phyloP scores from a whole-genome alignment of 2,888 invertebrate species.

The Mesopsocus fuscifrons region DNA sequence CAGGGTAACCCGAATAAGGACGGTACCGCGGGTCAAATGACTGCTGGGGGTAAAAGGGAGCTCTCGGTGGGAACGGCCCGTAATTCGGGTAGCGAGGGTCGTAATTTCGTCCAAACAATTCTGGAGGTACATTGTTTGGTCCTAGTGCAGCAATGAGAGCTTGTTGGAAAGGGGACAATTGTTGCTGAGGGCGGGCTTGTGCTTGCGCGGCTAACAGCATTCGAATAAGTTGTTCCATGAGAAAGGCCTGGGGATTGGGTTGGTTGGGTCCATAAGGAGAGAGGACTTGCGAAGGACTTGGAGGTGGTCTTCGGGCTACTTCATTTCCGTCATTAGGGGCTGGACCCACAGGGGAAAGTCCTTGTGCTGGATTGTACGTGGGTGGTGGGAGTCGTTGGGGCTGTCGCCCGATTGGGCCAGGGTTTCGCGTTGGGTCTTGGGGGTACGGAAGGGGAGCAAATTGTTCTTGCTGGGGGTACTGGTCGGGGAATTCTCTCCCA shows the following conservation, averaged over 20 bases:
- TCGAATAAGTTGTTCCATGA: constrained; percentile 5
- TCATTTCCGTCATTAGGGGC: too few species aligned
- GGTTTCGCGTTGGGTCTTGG: background rate
- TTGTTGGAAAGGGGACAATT: constrained; percentile 1
- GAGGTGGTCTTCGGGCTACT: too few species aligned
- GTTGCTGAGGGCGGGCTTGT: background rate
- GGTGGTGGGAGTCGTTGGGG: too few species aligned
- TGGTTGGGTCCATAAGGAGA: background rate
- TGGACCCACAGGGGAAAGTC: too few species aligned
- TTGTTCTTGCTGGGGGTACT: too few species aligned
- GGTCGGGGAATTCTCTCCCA: too few species aligned
- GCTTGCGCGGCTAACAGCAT: constrained; percentile 2
- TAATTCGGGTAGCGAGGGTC: constrained; percentile 5
- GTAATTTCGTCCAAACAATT: constrained; percentile 1
- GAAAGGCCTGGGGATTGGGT: background rate
- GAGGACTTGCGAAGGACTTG: background rate
- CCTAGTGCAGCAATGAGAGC: background rate
- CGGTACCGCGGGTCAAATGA: background rate
- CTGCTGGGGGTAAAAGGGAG: background rate
- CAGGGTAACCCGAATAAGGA: background rate
- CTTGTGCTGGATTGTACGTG: too few species aligned
- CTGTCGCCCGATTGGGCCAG: too few species aligned
- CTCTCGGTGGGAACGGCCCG: background rate
- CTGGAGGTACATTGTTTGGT: constrained; percentile 5
- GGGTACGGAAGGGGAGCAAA: background rate